These are phyloP conservation scores for Zaprionus gabonicus DNA, from an alignment of 1,140 invertebrate species.

Conservation along the genomic window DNA sequence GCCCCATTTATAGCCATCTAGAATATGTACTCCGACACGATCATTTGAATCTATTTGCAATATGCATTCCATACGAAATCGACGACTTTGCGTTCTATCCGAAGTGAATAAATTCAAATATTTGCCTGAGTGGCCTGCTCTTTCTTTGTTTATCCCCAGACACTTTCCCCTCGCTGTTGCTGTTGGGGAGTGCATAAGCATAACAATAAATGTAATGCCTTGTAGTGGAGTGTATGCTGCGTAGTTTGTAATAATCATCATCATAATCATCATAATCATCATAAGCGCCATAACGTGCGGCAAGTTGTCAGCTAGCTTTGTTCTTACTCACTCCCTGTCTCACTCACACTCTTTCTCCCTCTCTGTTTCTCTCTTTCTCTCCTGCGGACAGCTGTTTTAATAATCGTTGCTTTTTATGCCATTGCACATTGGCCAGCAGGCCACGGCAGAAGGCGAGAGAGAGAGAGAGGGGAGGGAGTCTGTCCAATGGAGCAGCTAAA, in stretches of 20 bases:
- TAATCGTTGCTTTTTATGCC: constrained; percentile 71
- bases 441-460: too few species aligned
- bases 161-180: background rate
- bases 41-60: constrained; percentile 14
- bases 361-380: background rate
- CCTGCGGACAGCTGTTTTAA: constrained; percentile 41
- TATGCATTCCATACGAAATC: background rate
- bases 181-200: constrained; percentile 40
- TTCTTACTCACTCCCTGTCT: background rate
- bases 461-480: background rate
- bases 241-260: constrained; percentile 47
- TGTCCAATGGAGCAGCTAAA: constrained; percentile 39
- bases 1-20: background rate
- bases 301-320: background rate
- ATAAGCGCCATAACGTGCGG: constrained; percentile 20
- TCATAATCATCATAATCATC: constrained; percentile 46
- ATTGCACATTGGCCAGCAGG: constrained; percentile 32
- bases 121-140: constrained; percentile 7
- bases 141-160: background rate
- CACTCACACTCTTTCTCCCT: background rate
- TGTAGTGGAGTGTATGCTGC: constrained; percentile 32
- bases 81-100: background rate
- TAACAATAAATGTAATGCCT: constrained; percentile 49
- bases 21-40: background rate
- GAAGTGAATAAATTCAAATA: constrained; percentile 43